These are phyloP conservation scores for Parnassius glacialis DNA, from an alignment of 2,888 invertebrate genomes.

Conservation along the genomic window DNA sequence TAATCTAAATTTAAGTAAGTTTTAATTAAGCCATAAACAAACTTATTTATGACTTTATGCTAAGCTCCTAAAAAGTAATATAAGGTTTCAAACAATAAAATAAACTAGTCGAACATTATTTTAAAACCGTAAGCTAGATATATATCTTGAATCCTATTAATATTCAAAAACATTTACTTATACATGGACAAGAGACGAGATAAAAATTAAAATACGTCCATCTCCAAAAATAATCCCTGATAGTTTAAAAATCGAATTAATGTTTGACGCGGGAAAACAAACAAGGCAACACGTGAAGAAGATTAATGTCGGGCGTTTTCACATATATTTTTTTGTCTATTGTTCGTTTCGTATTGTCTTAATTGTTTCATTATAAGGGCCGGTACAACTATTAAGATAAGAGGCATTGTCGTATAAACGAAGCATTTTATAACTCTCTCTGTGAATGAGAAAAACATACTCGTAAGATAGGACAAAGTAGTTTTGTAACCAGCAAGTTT, in stretches of 20 bases:
- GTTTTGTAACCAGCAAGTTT: conserved; percentile 13
- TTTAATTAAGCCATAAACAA: too few species aligned
- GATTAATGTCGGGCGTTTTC: conserved; percentile 53
- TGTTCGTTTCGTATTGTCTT: conserved; percentile 52
- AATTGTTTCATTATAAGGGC: conserved; percentile 66
- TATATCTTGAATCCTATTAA: conserved; percentile 35
- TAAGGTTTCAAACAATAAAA: not conserved
- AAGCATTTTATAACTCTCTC: conserved; percentile 23
- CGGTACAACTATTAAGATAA: conserved; percentile 57
- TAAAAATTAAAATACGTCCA: conserved; percentile 42
- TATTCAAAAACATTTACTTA: conserved; percentile 38
- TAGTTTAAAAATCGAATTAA: conserved; percentile 56
- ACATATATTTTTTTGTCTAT: conserved; percentile 35
- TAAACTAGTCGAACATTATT: conserved; percentile 7
- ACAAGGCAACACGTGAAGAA: conserved; percentile 57
- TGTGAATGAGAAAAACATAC: conserved; percentile 13
- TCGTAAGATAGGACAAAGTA: conserved; percentile 9
- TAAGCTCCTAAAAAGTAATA: conserved; percentile 3
- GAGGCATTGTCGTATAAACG: conserved; percentile 28
- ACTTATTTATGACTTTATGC: not conserved
- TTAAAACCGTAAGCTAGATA: conserved; percentile 25
- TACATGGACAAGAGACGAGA: conserved; percentile 33
- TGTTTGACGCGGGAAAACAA: conserved; percentile 63
- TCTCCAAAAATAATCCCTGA: conserved; percentile 41
- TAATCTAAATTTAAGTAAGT: too few species aligned